These are phyloP conservation scores for Bothrops jararaca DNA, from an alignment of 2,113 vertebrate genomes.

Conservation along the genomic window DNA sequence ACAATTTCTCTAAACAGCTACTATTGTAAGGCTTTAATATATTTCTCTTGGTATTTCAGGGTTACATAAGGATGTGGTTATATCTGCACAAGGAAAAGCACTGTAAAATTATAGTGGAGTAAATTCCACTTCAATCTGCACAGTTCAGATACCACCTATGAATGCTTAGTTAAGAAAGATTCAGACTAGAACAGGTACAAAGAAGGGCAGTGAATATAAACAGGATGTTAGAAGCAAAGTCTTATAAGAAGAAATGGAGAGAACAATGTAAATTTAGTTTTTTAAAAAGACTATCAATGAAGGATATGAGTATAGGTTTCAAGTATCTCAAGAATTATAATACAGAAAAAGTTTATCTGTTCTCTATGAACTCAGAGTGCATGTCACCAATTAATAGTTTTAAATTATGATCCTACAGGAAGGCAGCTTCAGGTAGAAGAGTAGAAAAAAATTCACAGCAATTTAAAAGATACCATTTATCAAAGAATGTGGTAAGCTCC, in stretches of 20 bases:
- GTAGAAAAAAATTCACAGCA: not conserved
- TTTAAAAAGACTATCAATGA: not conserved
- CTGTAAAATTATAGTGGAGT: not conserved
- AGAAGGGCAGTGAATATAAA: not conserved
- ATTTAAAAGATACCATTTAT: not conserved
- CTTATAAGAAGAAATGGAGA: not conserved
- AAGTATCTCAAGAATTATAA: not conserved
- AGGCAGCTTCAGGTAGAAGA: not conserved
- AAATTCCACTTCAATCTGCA: not conserved
- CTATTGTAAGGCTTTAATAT: not conserved
- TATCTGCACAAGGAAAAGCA: not conserved
- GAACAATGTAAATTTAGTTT: not conserved
- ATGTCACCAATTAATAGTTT: not conserved
- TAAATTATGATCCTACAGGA: not conserved
- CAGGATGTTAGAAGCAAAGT: not conserved
- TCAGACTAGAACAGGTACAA: not conserved
- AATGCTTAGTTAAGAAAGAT: not conserved
- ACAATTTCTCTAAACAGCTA: not conserved
- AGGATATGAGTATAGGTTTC: not conserved
- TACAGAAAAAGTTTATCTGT: not conserved
- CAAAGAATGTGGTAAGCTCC: not conserved
- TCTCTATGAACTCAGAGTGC: not conserved
- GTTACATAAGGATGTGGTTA: not conserved
- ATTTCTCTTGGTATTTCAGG: not conserved
- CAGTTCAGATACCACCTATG: not conserved